Base-by-base conservation (phyloP, 2,888 invertebrate genomes). In the Luperina testacea region DNA sequence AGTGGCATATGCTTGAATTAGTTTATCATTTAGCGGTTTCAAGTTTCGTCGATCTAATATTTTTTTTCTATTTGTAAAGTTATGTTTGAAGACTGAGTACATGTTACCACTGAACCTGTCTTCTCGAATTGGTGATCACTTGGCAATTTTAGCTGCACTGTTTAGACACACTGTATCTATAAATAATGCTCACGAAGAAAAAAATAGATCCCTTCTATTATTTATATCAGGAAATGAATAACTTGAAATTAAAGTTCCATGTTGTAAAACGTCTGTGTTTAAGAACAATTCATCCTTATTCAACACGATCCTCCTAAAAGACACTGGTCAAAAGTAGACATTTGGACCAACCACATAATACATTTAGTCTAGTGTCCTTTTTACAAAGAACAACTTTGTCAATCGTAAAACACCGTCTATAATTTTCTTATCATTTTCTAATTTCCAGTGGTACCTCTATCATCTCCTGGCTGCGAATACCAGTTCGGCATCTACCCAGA, bases 401-500 rank as follows among this genome's bases (percentile, higher is more conserved):
- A 38, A 38, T 3, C 17, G 2, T 5, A 2, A 38, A 64, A 24
- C 24, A 38, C 24, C 38, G 24, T 6, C 24, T 38, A 20, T 11
- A 63, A 27, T 53, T 67, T 20, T 42, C 8, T n/a, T 63, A 24
- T 0, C 77, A 51, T 48, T 64, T 13, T 64, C 11, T 20, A 53
- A 71, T 95, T 95, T 20, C 94, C 94, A 99, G 99, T 98, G 90
- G 98, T 98, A 1, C 98, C 99, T 20, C 96, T 98, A 89, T 98
- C 98, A 70, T 97, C 98, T 6, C 98, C 98, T 2, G 98, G 98
- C 83, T 99, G 99, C 94, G 98, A 98, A 92, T 98, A 98, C 95
- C 98, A 98, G 95, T 99, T 99, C 94, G 99, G 99, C 59, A 97
- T 99, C 90, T 99, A 99, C 94, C 98, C 98, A 0, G 98, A 98